A percentile compares a stretch with the other conserved stretches of the same genome.
Evolutionary conservation across 2,888 invertebrate species (phyloP).

Genomic region (Drosophila rellima): DNA sequence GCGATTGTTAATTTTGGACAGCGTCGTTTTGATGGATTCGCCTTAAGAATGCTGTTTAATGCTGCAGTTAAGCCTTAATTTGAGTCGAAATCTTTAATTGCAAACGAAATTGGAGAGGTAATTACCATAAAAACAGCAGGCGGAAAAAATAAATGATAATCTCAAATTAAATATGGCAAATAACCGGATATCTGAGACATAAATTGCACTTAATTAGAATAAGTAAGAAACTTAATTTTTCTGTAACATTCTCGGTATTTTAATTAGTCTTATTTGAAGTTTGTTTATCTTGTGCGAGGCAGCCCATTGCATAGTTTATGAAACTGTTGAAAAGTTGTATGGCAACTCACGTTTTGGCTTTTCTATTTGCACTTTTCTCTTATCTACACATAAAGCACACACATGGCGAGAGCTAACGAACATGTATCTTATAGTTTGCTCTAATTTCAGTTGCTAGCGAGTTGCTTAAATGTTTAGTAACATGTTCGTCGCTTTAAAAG

Average conservation of each 20-base stretch:
- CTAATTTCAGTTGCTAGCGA: constrained; percentile 63
- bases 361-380: constrained; percentile 74
- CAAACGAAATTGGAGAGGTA: constrained; percentile 26
- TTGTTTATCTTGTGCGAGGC: constrained; percentile 36
- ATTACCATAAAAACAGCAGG: constrained; percentile 26
- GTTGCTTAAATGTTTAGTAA: constrained; percentile 80
- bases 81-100: constrained; percentile 16
- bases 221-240: constrained; percentile 3
- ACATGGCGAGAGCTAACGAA: constrained; percentile 22
- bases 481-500: constrained; percentile 55
- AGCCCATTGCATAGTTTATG: constrained; percentile 38
- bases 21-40: constrained; percentile 32
- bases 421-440: constrained; percentile 67
- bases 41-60: constrained; percentile 22
- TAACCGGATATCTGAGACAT: constrained; percentile 11
- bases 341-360: constrained; percentile 61
- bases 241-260: neutral
- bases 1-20: constrained; percentile 38
- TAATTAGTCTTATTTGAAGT: constrained; percentile 8
- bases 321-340: constrained; percentile 53
- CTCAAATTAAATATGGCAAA: constrained; percentile 4
- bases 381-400: constrained; percentile 47
- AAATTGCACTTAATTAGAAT: constrained; percentile 7
- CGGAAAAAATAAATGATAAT: neutral
- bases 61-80: constrained; percentile 38